A percentile compares a stretch with the other conserved stretches of the same genome.
Conservation (phyloP, 2,888 invertebrate genomes). For the Labia minor region DNA sequence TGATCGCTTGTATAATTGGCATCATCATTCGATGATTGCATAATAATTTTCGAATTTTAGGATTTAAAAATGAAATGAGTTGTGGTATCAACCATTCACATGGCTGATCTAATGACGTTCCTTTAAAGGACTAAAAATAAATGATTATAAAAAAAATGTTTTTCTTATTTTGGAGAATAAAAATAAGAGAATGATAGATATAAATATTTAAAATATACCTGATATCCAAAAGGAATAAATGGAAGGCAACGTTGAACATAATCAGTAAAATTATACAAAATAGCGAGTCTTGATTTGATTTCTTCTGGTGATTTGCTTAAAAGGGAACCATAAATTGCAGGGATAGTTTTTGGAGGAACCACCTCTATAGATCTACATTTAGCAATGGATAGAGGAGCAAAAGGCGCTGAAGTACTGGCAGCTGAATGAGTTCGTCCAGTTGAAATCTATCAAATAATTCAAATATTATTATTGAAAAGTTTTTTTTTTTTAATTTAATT, state of each 20-base stretch:
- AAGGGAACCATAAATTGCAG: conserved; percentile 46
- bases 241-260: conserved; percentile 48
- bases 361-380: neutral
- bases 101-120: neutral
- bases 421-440: conserved; percentile 52
- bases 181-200: neutral
- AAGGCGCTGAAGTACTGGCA: conserved; percentile 48
- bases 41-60: neutral
- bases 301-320: conserved; percentile 41
- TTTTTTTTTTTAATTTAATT: no score
- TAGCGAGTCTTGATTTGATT: conserved; percentile 43
- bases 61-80: neutral
- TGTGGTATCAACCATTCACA: conserved; percentile 22
- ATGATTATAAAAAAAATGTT: neutral
- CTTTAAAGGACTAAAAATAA: neutral
- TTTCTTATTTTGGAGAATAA: neutral
- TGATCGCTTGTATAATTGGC: conserved; percentile 32
- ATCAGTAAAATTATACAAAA: conserved; percentile 51
- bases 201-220: conserved; percentile 33
- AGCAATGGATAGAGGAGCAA: conserved; percentile 33
- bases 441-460: conserved; percentile 38
- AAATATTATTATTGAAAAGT: conserved; percentile 8
- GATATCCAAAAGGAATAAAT: conserved; percentile 40
- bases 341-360: conserved; percentile 43
- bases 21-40: neutral